Evolutionary conservation across 2,113 vertebrate species (phyloP).

Genomic region (Siphamia tubifer): DNA sequence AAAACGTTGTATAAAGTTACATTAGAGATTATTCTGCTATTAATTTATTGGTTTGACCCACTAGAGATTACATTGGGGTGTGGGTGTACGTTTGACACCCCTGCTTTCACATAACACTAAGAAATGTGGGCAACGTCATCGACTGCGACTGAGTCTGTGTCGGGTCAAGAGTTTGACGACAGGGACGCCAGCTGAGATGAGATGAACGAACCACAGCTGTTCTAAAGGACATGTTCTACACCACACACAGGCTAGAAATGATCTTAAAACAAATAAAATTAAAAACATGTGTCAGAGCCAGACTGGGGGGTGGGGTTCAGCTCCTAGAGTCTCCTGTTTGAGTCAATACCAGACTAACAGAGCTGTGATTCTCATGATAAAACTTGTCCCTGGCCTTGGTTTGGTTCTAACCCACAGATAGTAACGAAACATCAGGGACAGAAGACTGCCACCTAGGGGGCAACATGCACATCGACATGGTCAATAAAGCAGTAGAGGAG

Average conservation of each 20-base stretch:
- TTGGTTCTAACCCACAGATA: constrained; percentile 27
- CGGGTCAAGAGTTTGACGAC: constrained; percentile 21
- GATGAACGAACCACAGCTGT: constrained; percentile 39
- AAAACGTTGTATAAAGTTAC: too few relatives aligned
- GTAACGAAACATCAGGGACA: constrained; percentile 48
- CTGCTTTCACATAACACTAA: constrained; percentile 61
- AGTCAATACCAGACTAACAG: too few relatives aligned
- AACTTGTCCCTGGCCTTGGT: constrained; percentile 24
- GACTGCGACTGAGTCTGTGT: too few relatives aligned
- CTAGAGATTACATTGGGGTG: too few relatives aligned
- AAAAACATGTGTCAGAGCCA: too few relatives aligned
- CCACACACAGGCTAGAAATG: constrained; percentile 45
- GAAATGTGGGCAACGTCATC: constrained; percentile 47
- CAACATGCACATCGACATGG: constrained; percentile 73
- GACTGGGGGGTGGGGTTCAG: too few relatives aligned
- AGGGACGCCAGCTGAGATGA: constrained; percentile 53
- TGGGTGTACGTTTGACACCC: too few relatives aligned
- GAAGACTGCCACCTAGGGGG: constrained; percentile 72
- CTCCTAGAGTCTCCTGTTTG: too few relatives aligned
- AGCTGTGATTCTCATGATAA: constrained; percentile 29
- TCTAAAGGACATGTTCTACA: constrained; percentile 37
- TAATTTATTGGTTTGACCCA: too few relatives aligned
- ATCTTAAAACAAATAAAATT: too few relatives aligned
- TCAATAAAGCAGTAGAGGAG: constrained; percentile 45
- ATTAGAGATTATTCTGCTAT: too few relatives aligned